Evolutionary conservation across 2,888 invertebrate species (phyloP).

Genomic region (Philonicus albiceps): DNA sequence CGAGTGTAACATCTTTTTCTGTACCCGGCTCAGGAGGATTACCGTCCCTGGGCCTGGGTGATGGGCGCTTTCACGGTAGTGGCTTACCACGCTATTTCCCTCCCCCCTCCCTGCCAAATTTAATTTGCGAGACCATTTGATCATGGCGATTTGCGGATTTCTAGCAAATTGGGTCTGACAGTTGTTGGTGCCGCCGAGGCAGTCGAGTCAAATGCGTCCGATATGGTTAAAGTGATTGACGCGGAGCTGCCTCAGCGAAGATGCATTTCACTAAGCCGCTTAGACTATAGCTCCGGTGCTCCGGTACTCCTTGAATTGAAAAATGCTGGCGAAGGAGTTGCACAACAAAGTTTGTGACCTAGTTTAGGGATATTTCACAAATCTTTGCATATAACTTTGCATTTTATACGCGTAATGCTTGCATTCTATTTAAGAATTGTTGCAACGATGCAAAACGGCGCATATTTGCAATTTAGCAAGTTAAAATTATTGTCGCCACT

Average conservation of each 20-base stretch:
- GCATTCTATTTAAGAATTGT: no score
- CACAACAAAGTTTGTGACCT: not conserved
- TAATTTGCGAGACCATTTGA: slow-evolving; percentile 45
- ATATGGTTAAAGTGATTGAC: slow-evolving; percentile 3
- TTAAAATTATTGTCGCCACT: no score
- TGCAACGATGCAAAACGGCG: not conserved
- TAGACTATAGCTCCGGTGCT: no score
- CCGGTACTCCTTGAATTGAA: not conserved
- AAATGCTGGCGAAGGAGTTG: not conserved
- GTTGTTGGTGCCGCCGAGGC: not conserved
- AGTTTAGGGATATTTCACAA: not conserved
- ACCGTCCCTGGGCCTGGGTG: not conserved
- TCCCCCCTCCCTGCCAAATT: slow-evolving; percentile 43
- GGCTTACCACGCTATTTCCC: slow-evolving; percentile 43
- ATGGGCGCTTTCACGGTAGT: slow-evolving; percentile 12
- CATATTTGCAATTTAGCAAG: not conserved
- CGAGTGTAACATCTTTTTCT: slow-evolving; percentile 31
- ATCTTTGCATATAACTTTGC: not conserved
- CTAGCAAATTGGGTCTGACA: slow-evolving; percentile 23
- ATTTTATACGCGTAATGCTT: not conserved
- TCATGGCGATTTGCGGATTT: slow-evolving; percentile 40
- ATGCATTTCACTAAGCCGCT: not conserved
- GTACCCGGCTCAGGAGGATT: not conserved
- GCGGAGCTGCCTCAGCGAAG: not conserved
- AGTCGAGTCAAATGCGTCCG: not conserved